Percentiles rank a stretch among this genome's conserved stretches.
phyloP scores from a whole-genome alignment of 2,113 vertebrate species.

The Gorsachius goisagi region DNA sequence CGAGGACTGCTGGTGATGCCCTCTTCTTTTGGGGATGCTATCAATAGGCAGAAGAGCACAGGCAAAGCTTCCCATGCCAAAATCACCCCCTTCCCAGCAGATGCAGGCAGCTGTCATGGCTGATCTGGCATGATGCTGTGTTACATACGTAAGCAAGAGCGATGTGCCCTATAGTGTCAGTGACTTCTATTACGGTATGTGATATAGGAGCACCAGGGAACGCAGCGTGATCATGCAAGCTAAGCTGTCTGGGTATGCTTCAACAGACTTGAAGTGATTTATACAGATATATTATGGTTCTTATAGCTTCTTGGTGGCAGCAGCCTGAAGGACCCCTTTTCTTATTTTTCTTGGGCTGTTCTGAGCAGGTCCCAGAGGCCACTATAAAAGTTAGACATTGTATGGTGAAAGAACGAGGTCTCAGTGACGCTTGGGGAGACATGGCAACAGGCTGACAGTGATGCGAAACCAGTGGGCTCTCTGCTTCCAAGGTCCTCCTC shows the following conservation, averaged over 20 bases:
- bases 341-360: neutral
- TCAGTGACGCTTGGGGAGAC: neutral
- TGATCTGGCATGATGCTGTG: neutral
- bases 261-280: neutral
- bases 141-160: accelerated
- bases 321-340: neutral
- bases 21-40: neutral
- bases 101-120: neutral
- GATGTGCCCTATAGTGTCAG: neutral
- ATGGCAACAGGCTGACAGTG: neutral
- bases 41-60: neutral
- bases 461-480: neutral
- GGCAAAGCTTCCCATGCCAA: neutral
- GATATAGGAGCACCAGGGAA: neutral
- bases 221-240: neutral
- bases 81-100: neutral
- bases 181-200: neutral
- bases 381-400: neutral
- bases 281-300: neutral
- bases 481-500: neutral
- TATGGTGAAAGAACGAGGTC: neutral
- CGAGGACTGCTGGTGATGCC: accelerated
- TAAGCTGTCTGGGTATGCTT: neutral
- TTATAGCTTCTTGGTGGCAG: neutral
- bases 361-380: neutral